Base-by-base conservation (phyloP, 2,888 invertebrate genomes). In the Lasioglossum leucozonium region DNA sequence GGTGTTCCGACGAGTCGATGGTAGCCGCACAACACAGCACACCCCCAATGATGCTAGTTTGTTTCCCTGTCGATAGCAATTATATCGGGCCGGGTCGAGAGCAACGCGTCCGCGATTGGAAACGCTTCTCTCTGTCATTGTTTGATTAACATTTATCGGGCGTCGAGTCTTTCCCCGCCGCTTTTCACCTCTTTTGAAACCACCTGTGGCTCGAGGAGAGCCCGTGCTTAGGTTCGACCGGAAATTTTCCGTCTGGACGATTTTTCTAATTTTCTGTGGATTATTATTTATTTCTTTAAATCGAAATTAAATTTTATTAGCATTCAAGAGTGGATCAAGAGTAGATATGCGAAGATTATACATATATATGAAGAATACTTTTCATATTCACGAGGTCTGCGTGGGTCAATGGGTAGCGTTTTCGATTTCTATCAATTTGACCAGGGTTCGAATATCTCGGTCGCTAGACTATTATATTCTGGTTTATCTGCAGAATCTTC, bases 191-290 rank as follows among this genome's bases (percentile, higher is more conserved):
- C 75, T 84, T 86, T 81, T 76, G 58, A 40, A 72, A 78, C 85
- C 85, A 86, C 85, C 85, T 86, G 85, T 86, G 80, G 85, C 78
- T 85, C 44, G 44, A 34, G 30, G 16, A 34, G 65, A 5, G 6
- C 62, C 5, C 58, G 58, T 5, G 58, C 26, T 1, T 58, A 58
- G 4, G 5, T 2, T 58, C 26, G 11, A 58, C 58, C 58, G 8
- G 22, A 51, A 51, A 51, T 51, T 51, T 51, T 22, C 47, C 22
- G 22, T 22, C 22, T 51, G 18, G 47, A 6, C 18, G 5, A 47
- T 47, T 47, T 22, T 47, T 2, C 16, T 47, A 22, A 47, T 44
- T 44, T 44, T 13, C 0, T 5, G 18, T 5, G 44, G 18, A 47
- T 5, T 44, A 16, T 16, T 44, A 5, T 47, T 47, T 6, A 2